phyloP scores from a whole-genome alignment of 2,113 vertebrate genomes.

The Anhinga anhinga region DNA sequence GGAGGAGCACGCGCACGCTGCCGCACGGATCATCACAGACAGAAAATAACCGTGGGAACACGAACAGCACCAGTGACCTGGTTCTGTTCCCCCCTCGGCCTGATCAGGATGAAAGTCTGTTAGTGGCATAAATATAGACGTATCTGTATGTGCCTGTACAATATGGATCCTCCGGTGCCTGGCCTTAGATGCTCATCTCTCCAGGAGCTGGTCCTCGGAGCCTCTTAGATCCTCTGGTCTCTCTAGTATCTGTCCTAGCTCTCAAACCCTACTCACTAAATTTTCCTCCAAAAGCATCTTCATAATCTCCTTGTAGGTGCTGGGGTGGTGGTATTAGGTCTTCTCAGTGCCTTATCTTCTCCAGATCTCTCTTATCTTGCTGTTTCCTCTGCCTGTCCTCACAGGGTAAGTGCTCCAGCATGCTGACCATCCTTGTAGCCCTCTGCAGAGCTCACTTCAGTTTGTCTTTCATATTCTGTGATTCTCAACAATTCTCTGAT shows the following conservation, averaged over 20 bases:
- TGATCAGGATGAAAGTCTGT: too few species aligned
- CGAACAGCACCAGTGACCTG: fast-evolving
- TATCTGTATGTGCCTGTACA: too few species aligned
- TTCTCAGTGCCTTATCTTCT: not conserved
- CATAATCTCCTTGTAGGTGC: too few species aligned
- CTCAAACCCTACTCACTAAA: not conserved
- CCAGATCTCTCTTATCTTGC: too few species aligned
- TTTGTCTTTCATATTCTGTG: not conserved
- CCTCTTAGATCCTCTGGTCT: not conserved
- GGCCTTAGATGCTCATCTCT: not conserved
- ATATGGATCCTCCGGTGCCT: not conserved
- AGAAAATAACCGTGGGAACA: not conserved
- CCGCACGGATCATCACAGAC: not conserved
- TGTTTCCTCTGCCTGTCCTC: not conserved
- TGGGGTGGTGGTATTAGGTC: not conserved
- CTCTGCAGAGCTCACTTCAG: not conserved
- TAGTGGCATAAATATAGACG: not conserved
- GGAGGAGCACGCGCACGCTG: fast-evolving
- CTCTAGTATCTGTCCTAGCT: not conserved
- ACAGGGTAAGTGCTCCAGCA: not conserved
- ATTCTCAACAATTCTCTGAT: not conserved
- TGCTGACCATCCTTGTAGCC: not conserved
- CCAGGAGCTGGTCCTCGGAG: not conserved
- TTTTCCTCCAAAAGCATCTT: not conserved
- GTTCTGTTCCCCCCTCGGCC: not conserved